Base-by-base conservation (phyloP, 2,797 vertebrate genomes). In the Oreonectes daqikongensis region DNA sequence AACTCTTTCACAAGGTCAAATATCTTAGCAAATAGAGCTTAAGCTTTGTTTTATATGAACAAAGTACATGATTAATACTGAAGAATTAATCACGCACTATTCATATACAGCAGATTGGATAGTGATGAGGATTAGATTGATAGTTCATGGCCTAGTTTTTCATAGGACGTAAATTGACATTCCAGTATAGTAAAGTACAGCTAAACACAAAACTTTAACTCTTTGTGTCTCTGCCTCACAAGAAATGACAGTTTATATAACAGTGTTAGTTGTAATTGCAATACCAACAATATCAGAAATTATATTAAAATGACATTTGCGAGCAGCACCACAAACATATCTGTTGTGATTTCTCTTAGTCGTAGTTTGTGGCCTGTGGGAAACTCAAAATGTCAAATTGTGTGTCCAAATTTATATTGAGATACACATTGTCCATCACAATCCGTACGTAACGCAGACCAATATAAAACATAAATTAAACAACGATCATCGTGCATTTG, bases 21-120 rank as follows among this genome's bases (percentile, higher is more conserved):
- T 93, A 93, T 93, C 92, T 94, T 92, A 91, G 91, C 91, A 93
- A 94, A 94, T 93, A 92, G 91, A 91, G 90, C 91, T 93, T 93
- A 93, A 92, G 92, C 92, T 94, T 94, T 94, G 92, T 94, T 94
- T 94, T 93, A 93, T 94, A 92, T 93, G 91, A 93, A 94, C 92
- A 92, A 94, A 93, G 94, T 94, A 94, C 93, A 94, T 90, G 92
- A 94, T 94, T 94, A 94, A 93, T 93, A 92, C 90, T 85, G 38
- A 94, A 93, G 91, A 93, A 94, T 93, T 93, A 94, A 94, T 94
- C 93, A 94, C 88, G 88, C 90, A 92, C 91, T 91, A 90, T 91
- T 93, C 90, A 92, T 90, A 93, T 92, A 88, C 88, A 83, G 87
- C 91, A 94, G 93, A 94, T 93, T 93, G 91, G 90, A 88, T 90